phyloP scores from a whole-genome alignment of 64 coral and sea anemone genomes.

The Stichodactyla helianthus region DNA sequence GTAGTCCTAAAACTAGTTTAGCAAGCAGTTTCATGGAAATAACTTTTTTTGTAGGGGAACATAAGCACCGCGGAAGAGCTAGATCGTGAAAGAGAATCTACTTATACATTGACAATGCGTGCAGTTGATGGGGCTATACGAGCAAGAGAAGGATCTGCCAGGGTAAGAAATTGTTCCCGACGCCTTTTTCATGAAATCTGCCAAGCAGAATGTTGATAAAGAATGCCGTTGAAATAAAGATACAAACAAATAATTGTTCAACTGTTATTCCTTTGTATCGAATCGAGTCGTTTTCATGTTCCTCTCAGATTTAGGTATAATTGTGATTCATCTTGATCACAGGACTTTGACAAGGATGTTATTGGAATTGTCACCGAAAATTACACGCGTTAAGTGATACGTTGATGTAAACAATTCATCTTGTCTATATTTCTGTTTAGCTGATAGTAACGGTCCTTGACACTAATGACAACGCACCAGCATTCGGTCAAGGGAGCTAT shows the following conservation, averaged over 20 bases:
- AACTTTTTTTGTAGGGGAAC: conserved; percentile 48
- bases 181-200: neutral
- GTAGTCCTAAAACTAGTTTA: no score
- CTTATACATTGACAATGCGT: conserved; percentile 53
- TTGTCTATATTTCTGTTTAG: neutral
- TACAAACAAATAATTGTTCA: no score
- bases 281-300: no score
- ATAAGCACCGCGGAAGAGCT: conserved; percentile 57
- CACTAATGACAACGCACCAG: conserved; percentile 72
- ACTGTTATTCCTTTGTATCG: no score
- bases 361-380: no score
- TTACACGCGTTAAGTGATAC: no score
- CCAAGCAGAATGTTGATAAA: no score
- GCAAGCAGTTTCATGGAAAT: no score
- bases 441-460: conserved; percentile 69
- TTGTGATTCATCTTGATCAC: no score
- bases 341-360: no score
- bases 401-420: neutral
- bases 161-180: conserved; percentile 27
- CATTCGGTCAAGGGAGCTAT: conserved; percentile 51
- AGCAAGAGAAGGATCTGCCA: conserved; percentile 53
- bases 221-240: no score
- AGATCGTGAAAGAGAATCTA: conserved; percentile 40
- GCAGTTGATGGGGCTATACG: conserved; percentile 70
- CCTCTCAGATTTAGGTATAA: no score